Percentiles rank a stretch among this genome's conserved stretches.
Evolutionary conservation across 2,113 vertebrate species (phyloP).

Genomic region (Gopherus flavomarginatus): DNA sequence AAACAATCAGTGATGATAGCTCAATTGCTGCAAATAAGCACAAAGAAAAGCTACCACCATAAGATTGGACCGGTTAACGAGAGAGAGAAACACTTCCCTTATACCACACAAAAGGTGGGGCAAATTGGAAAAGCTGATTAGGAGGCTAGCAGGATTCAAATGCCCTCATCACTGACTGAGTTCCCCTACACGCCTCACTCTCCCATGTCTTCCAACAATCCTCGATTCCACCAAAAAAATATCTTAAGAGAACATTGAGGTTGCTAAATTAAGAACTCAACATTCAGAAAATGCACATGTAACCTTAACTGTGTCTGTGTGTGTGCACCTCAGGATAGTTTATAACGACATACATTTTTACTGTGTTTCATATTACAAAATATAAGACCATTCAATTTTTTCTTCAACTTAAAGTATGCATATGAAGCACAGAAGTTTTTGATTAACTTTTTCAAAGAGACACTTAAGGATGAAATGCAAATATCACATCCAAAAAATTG

Average conservation of each 20-base stretch:
- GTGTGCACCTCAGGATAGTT: accelerated
- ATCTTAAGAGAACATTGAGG: neutral
- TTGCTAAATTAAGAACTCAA: neutral
- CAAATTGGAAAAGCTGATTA: neutral
- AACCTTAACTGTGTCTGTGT: neutral
- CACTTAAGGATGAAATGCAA: neutral
- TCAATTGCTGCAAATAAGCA: neutral
- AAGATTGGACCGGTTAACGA: neutral
- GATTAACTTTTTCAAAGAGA: neutral
- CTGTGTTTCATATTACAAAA: neutral
- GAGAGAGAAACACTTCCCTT: neutral
- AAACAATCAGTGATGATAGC: neutral
- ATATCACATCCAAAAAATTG: neutral
- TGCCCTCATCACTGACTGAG: neutral
- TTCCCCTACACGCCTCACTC: neutral
- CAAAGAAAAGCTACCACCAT: neutral
- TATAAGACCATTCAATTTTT: neutral
- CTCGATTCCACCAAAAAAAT: neutral
- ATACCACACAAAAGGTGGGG: neutral
- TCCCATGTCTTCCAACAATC: neutral
- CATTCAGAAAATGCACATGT: neutral
- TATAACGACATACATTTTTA: neutral
- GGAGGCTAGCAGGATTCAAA: neutral
- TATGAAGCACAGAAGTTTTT: neutral
- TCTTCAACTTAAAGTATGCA: neutral